Conservation (phyloP, 1,140 invertebrate species). For the Heliconius nattereri region DNA sequence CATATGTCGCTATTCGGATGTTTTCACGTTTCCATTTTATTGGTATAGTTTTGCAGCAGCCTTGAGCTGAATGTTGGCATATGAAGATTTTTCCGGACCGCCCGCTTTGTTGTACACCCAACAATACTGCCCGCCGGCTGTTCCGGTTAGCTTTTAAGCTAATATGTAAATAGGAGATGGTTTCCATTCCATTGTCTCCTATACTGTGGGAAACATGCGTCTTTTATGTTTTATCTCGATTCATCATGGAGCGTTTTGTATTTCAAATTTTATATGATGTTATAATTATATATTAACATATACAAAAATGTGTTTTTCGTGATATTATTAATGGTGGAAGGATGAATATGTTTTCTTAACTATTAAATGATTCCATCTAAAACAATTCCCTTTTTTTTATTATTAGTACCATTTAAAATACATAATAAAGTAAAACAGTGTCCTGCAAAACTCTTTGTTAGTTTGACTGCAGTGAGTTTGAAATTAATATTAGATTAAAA, state of each 20-base stretch:
- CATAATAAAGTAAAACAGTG: no score
- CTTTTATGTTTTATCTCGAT: neutral
- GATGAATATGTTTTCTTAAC: no score
- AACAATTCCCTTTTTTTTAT: no score
- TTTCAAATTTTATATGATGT: neutral
- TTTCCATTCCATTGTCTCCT: neutral
- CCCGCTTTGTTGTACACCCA: conserved; percentile 8
- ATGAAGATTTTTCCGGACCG: conserved; percentile 30
- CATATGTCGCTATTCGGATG: neutral
- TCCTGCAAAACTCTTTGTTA: no score
- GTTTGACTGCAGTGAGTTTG: no score
- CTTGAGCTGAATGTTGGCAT: conserved; percentile 25
- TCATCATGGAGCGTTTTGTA: neutral
- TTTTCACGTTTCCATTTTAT: conserved; percentile 16
- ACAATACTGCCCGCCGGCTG: conserved; percentile 23
- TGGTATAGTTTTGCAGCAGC: conserved; percentile 13
- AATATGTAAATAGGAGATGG: conserved; percentile 1
- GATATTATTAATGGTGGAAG: no score
- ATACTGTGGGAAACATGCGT: neutral
- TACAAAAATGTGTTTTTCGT: no score
- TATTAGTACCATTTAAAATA: no score
- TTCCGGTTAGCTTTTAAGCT: conserved; percentile 35
- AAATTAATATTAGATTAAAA: no score
- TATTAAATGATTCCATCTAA: no score
- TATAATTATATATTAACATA: neutral